Evolutionary conservation across 2,113 vertebrate species (phyloP).

Genomic region (Planiliza haematocheilus): DNA sequence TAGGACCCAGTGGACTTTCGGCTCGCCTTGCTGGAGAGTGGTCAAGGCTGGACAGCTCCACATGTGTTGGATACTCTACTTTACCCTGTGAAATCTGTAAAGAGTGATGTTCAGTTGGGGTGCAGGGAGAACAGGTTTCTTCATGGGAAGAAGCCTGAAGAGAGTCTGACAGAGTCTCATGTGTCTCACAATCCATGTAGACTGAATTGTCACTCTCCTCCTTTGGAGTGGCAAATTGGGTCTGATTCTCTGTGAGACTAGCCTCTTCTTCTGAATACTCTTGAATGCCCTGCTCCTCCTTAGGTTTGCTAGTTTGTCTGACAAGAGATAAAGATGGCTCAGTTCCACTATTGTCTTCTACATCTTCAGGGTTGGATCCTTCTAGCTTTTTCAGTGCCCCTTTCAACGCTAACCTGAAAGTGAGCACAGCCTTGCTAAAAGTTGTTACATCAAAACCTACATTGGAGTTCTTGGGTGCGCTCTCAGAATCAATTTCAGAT

Average conservation of each 20-base stretch:
- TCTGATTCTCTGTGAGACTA: slow-evolving; percentile 24
- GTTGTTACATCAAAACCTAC: slow-evolving; percentile 87
- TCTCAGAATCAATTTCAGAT: slow-evolving; percentile 51
- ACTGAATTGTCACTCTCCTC: slow-evolving; percentile 40
- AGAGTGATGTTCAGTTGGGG: slow-evolving; percentile 47
- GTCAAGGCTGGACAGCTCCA: slow-evolving; percentile 52
- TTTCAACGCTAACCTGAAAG: slow-evolving; percentile 89
- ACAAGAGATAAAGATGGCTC: slow-evolving; percentile 21
- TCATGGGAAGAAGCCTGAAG: slow-evolving; percentile 52
- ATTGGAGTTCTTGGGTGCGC: slow-evolving; percentile 74
- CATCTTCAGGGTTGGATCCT: slow-evolving; percentile 45
- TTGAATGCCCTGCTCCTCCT: slow-evolving; percentile 15
- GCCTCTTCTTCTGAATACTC: slow-evolving; percentile 20
- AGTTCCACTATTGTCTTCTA: slow-evolving; percentile 34
- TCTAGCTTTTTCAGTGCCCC: slow-evolving; percentile 91
- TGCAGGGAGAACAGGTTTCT: slow-evolving; percentile 42
- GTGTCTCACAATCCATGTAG: slow-evolving; percentile 48
- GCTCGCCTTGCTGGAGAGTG: slow-evolving; percentile 28
- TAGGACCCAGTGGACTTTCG: slow-evolving; percentile 15
- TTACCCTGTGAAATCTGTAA: slow-evolving; percentile 47
- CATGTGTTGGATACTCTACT: slow-evolving; percentile 52
- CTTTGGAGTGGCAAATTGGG: slow-evolving; percentile 29
- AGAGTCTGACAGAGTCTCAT: slow-evolving; percentile 22
- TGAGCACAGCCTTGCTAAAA: slow-evolving; percentile 88
- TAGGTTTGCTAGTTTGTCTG: slow-evolving; percentile 29